Conservation (phyloP, 92 coral and sea anemone genomes). For the Actinostola sp. region DNA sequence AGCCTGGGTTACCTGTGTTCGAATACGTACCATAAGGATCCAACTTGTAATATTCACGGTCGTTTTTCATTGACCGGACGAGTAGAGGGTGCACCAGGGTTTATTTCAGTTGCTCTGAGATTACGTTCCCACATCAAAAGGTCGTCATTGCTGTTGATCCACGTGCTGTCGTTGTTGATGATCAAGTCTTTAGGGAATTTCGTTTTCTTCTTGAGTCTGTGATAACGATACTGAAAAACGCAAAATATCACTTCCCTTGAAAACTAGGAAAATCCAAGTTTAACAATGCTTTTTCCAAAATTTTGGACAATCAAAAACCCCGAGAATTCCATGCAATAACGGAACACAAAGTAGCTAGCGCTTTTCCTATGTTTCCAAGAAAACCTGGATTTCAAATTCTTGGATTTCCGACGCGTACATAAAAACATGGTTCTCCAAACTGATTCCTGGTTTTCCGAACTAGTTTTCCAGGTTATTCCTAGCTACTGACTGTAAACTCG, state of each 20-base stretch:
- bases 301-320: conserved; percentile 13
- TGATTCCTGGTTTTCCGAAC: too few relatives aligned
- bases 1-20: neutral
- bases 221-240: conserved; percentile 65
- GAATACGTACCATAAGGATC: too few relatives aligned
- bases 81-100: conserved; percentile 33
- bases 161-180: conserved; percentile 59
- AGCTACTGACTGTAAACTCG: too few relatives aligned
- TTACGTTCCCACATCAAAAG: conserved; percentile 89
- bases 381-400: too few relatives aligned
- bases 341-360: too few relatives aligned
- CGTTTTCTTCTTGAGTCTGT: conserved; percentile 60
- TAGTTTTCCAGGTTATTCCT: too few relatives aligned
- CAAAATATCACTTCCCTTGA: too few relatives aligned
- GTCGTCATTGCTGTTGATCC: conserved; percentile 79
- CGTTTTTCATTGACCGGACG: conserved; percentile 60
- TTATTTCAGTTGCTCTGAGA: conserved; percentile 78
- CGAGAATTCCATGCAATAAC: too few relatives aligned
- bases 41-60: neutral
- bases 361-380: too few relatives aligned
- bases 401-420: too few relatives aligned
- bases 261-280: conserved; percentile 5
- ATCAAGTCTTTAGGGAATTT: conserved; percentile 60
- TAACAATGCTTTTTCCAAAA: neutral
- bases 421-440: too few relatives aligned